phyloP scores from a whole-genome alignment of 2,797 vertebrate species.

The Gallinago stenura region DNA sequence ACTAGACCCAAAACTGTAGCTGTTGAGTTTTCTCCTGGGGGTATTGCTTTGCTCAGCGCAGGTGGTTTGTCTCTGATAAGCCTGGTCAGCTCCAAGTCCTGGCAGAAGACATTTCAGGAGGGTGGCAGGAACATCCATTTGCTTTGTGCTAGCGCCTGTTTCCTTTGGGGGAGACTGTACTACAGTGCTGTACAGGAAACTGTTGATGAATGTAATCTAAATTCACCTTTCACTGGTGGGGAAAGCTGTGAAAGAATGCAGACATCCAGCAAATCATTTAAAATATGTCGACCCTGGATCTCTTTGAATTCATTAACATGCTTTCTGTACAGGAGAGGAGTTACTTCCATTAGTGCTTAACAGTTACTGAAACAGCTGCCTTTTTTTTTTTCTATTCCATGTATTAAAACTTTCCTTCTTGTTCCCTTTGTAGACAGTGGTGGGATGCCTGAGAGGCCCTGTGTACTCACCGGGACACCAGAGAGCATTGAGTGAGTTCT shows the following conservation, averaged over 20 bases:
- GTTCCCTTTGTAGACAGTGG: slow-evolving; percentile 88
- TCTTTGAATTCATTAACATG: background rate
- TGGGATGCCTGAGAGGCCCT: slow-evolving; percentile 96
- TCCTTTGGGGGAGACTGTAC: background rate
- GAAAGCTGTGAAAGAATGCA: slow-evolving; percentile 9
- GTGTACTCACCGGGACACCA: slow-evolving; percentile 94
- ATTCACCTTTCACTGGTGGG: background rate
- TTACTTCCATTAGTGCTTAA: background rate
- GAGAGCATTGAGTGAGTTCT: slow-evolving; percentile 97
- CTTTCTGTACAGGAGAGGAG: rapidly evolving
- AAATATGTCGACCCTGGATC: background rate
- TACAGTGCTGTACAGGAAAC: background rate
- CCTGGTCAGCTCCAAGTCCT: background rate
- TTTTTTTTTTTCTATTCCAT: background rate
- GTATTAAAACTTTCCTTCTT: background rate
- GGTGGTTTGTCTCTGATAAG: background rate
- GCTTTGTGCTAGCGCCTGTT: background rate
- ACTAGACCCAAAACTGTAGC: background rate
- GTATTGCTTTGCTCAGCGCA: background rate
- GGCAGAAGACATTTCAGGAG: background rate
- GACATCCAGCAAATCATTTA: background rate
- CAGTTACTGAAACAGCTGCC: background rate
- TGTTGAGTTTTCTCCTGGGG: background rate
- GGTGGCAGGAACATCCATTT: background rate
- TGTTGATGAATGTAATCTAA: background rate